These are phyloP conservation scores for Petroica traversi DNA, from an alignment of 2,113 vertebrate species.

Conservation along the genomic window DNA sequence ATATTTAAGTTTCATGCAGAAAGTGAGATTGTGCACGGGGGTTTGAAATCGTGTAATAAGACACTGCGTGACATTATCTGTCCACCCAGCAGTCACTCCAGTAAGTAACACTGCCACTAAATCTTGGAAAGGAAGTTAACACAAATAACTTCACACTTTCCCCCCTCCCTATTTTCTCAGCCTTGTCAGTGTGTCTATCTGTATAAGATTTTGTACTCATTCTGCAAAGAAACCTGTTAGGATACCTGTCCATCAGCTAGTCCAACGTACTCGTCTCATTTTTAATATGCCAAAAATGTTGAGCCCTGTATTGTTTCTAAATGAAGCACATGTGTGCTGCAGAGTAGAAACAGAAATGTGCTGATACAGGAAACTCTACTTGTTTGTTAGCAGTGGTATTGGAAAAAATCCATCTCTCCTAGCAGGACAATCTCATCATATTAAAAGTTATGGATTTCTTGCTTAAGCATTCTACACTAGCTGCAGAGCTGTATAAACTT, in stretches of 20 bases:
- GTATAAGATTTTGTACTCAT: not conserved
- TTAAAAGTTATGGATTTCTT: conserved; percentile 92
- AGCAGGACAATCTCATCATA: conserved; percentile 95
- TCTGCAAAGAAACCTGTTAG: conserved; percentile 40
- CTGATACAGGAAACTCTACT: conserved; percentile 79
- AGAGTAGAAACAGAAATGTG: conserved; percentile 71
- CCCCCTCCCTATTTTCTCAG: not conserved
- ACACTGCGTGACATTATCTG: conserved; percentile 62
- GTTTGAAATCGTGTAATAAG: conserved; percentile 63
- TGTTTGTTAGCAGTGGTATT: conserved; percentile 90
- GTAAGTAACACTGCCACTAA: conserved; percentile 42
- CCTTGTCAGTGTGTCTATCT: conserved; percentile 43
- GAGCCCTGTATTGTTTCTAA: conserved; percentile 60
- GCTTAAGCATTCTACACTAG: conserved; percentile 85
- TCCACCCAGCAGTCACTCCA: conserved; percentile 48
- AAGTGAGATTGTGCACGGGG: conserved; percentile 47
- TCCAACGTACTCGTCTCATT: not conserved
- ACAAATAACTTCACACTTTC: conserved; percentile 38
- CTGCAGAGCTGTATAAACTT: conserved; percentile 76
- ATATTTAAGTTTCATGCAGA: conserved; percentile 61
- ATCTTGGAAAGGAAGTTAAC: conserved; percentile 40
- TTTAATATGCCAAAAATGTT: conserved; percentile 55
- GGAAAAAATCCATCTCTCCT: conserved; percentile 91
- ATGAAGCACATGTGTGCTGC: conserved; percentile 62
- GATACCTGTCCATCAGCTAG: conserved; percentile 52